These are phyloP conservation scores for Drosophila kanapiae DNA, from an alignment of 1,140 invertebrate genomes.

Conservation along the genomic window DNA sequence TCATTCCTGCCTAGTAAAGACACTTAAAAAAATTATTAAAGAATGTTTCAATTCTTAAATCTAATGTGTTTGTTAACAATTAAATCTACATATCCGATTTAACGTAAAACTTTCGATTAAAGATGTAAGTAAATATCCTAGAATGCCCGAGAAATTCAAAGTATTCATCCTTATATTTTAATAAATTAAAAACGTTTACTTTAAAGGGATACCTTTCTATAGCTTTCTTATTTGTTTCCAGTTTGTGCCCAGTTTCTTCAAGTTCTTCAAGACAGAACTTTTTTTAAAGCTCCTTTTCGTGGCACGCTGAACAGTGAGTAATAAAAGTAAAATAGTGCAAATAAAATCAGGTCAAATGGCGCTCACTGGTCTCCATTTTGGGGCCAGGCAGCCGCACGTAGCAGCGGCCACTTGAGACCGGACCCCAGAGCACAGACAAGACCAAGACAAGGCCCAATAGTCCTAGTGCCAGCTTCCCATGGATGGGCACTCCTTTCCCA, in stretches of 20 bases:
- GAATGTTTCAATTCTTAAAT: too few species aligned
- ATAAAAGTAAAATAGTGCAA: constrained; percentile 83
- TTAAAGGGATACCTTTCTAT: too few species aligned
- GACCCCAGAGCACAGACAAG: not conserved
- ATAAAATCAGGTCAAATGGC: constrained; percentile 82
- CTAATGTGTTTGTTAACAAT: too few species aligned
- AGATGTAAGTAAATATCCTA: too few species aligned
- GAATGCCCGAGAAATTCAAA: too few species aligned
- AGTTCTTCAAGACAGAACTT: not conserved
- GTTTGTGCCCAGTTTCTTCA: not conserved
- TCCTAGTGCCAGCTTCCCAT: constrained; percentile 39
- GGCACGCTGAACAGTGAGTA: constrained; percentile 61
- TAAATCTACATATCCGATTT: too few species aligned
- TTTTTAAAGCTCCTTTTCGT: not conserved
- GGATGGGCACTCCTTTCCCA: constrained; percentile 64
- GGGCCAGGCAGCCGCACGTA: constrained; percentile 39
- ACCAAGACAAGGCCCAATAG: constrained; percentile 13
- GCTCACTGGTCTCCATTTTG: constrained; percentile 62
- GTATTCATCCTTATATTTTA: too few species aligned
- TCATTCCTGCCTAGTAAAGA: not conserved
- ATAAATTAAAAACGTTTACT: too few species aligned
- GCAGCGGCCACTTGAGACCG: constrained; percentile 38
- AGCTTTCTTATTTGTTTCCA: not conserved
- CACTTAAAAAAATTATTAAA: not conserved
- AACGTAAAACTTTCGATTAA: too few species aligned